These are phyloP conservation scores for Tamandua tetradactyla DNA, from an alignment of 2,797 vertebrate genomes.

Conservation along the genomic window DNA sequence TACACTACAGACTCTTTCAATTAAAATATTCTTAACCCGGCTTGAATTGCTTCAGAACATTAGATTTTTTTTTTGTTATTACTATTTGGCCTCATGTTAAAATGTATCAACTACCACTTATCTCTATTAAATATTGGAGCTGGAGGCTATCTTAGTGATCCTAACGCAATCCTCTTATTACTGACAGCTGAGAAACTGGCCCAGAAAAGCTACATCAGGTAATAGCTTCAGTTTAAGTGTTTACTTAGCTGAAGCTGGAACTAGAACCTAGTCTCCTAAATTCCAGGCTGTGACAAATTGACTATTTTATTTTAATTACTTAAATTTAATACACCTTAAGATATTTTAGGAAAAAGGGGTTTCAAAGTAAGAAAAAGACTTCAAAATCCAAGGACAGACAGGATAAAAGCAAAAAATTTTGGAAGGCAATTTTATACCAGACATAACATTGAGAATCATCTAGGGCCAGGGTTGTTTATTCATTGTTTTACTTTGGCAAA, in stretches of 20 bases:
- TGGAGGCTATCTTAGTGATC: neutral
- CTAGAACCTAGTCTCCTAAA: slow-evolving; percentile 1
- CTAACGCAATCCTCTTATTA: neutral
- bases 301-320: slow-evolving; percentile 4
- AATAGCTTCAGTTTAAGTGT: neutral
- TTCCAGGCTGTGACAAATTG: neutral
- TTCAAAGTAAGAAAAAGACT: slow-evolving; percentile 29
- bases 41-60: neutral
- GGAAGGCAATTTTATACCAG: neutral
- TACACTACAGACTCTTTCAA: neutral
- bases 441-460: neutral
- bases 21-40: slow-evolving; percentile 21
- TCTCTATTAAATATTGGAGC: neutral
- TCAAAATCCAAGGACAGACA: neutral
- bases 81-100: slow-evolving; percentile 13
- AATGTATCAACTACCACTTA: neutral
- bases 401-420: neutral
- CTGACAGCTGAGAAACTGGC: neutral
- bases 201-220: neutral
- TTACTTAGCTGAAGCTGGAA: neutral
- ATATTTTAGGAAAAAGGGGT: neutral
- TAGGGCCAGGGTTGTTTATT: neutral
- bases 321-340: slow-evolving; percentile 35
- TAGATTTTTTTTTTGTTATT: neutral
- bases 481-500: neutral